phyloP scores from a whole-genome alignment of 2,113 vertebrate species.

The Origma solitaria region DNA sequence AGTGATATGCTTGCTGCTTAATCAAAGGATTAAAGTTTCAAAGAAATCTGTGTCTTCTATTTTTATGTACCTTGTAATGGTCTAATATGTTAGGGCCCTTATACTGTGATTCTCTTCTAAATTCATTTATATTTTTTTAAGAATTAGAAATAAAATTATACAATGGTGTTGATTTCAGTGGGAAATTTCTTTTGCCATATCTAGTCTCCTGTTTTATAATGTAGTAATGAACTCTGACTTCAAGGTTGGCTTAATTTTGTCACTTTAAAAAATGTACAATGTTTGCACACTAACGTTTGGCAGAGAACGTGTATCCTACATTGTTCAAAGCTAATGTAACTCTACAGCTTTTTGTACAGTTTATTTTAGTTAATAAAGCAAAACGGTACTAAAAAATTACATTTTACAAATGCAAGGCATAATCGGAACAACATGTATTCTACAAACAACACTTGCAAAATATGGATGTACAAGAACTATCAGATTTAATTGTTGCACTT shows the following conservation, averaged over 20 bases:
- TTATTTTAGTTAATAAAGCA: conserved; percentile 72
- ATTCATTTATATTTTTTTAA: conserved; percentile 73
- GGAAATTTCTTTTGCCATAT: conserved; percentile 61
- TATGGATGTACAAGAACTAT: conserved; percentile 31
- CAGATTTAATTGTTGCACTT: conserved; percentile 48
- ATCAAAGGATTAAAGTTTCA: conserved; percentile 84
- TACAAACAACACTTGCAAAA: conserved; percentile 10
- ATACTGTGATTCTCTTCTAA: conserved; percentile 78
- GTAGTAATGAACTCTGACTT: conserved; percentile 51
- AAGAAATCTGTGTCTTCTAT: conserved; percentile 81
- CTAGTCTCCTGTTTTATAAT: conserved; percentile 55
- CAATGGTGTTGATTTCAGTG: conserved; percentile 66
- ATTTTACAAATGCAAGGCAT: conserved; percentile 42
- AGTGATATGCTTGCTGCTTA: conserved; percentile 84
- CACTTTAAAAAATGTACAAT: conserved; percentile 71
- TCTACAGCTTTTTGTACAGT: conserved; percentile 71
- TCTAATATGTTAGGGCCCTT: conserved; percentile 75
- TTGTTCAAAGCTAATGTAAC: conserved; percentile 68
- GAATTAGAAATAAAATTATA: conserved; percentile 75
- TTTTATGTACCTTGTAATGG: conserved; percentile 77
- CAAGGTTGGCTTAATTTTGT: conserved; percentile 66
- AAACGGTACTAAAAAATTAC: conserved; percentile 54
- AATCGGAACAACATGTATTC: background rate
- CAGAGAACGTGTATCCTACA: conserved; percentile 63
- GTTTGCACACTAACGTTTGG: conserved; percentile 64